phyloP scores from a whole-genome alignment of 2,797 vertebrate genomes.

The Sandelia bainsii region DNA sequence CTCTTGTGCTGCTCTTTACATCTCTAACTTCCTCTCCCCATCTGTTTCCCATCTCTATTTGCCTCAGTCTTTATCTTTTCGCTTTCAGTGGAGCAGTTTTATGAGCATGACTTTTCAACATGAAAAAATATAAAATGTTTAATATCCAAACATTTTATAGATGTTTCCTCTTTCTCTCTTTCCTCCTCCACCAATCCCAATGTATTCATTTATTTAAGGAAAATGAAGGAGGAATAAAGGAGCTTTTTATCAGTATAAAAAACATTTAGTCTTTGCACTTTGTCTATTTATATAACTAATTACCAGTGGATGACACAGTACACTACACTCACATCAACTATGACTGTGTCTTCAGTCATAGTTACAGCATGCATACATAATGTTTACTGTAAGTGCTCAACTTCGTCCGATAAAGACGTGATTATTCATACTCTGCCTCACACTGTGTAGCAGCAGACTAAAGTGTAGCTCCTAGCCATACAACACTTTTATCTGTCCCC shows the following conservation, averaged over 20 bases:
- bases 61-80: slow-evolving; percentile 11
- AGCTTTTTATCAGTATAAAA: not conserved
- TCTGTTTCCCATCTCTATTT: slow-evolving; percentile 42
- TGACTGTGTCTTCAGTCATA: slow-evolving; percentile 15
- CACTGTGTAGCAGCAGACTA: slow-evolving; percentile 18
- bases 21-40: slow-evolving; percentile 54
- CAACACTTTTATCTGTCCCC: slow-evolving; percentile 46
- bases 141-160: not conserved
- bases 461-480: slow-evolving; percentile 27
- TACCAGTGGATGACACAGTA: slow-evolving; percentile 48
- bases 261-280: not conserved
- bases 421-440: slow-evolving; percentile 27
- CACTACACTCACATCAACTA: not conserved
- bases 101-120: not conserved
- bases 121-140: slow-evolving; percentile 7
- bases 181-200: not conserved
- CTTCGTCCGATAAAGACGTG: slow-evolving; percentile 25
- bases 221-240: not conserved
- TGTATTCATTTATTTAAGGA: not conserved
- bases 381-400: slow-evolving; percentile 16
- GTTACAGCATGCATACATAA: slow-evolving; percentile 45
- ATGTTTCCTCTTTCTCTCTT: slow-evolving; percentile 2
- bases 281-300: slow-evolving; percentile 5
- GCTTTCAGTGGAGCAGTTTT: not conserved
- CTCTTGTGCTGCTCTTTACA: slow-evolving; percentile 42